phyloP scores from a whole-genome alignment of 2,888 invertebrate genomes.

The Lomographa bimaculata region DNA sequence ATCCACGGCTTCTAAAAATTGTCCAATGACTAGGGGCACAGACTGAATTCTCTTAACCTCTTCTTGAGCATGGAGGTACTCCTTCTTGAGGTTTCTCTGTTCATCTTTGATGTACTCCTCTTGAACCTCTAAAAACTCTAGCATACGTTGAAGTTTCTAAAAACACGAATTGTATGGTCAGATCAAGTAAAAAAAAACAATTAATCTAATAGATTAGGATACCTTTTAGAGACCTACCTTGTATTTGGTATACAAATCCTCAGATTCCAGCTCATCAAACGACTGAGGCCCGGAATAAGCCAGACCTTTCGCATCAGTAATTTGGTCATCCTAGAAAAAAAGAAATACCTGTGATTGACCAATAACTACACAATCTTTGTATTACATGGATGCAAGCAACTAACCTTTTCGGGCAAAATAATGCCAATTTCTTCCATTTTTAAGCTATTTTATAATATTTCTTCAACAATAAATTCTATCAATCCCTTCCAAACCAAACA shows the following conservation, averaged over 20 bases:
- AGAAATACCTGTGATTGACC: constrained; percentile 12
- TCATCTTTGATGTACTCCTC: constrained; percentile 99
- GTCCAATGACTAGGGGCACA: constrained; percentile 99
- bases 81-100: constrained; percentile 98
- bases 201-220: no score
- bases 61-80: constrained; percentile 98
- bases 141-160: constrained; percentile 96
- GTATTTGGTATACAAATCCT: constrained; percentile 97
- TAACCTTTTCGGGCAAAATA: constrained; percentile 91
- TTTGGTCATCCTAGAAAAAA: constrained; percentile 84
- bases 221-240: constrained; percentile 85
- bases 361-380: no score
- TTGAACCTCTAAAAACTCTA: constrained; percentile 99
- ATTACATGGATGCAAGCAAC: constrained; percentile 6
- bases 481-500: no score
- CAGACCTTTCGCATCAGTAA: constrained; percentile 85
- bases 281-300: constrained; percentile 87
- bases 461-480: constrained; percentile 6
- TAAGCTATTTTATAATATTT: constrained; percentile 3
- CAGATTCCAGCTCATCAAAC: constrained; percentile 92
- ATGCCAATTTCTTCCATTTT: constrained; percentile 93
- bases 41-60: constrained; percentile 99
- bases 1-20: constrained; percentile 99
- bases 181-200: no score
- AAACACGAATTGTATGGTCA: constrained; percentile 7